Conservation (phyloP, 1,140 invertebrate genomes). For the Ericerus pela region DNA sequence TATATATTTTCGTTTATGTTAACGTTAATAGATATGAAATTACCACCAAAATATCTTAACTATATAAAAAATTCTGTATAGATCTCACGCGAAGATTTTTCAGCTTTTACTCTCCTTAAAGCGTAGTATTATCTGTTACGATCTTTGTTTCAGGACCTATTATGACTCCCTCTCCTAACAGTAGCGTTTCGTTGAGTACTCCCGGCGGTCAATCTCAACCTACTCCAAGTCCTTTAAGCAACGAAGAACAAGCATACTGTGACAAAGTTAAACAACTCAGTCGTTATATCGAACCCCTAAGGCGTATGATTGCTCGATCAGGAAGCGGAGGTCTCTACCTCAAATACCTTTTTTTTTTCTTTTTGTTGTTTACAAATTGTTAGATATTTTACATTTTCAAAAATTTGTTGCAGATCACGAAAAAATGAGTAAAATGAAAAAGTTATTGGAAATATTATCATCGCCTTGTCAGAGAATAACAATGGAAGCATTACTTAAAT, state of each 20-base stretch:
- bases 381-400: too few species aligned
- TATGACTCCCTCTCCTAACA: conserved; percentile 60
- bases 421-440: conserved; percentile 81
- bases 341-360: too few species aligned
- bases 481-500: conserved; percentile 76
- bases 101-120: too few species aligned
- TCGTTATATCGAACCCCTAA: conserved; percentile 82
- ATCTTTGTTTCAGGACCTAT: conserved; percentile 23
- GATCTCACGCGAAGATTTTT: too few species aligned
- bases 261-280: conserved; percentile 82
- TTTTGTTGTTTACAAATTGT: too few species aligned
- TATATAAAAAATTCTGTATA: too few species aligned
- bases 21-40: too few species aligned
- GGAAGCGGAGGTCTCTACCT: conserved; percentile 66
- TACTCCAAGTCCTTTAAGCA: conserved; percentile 47
- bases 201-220: conserved; percentile 45
- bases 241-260: conserved; percentile 75
- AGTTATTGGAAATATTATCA: conserved; percentile 73
- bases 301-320: conserved; percentile 69
- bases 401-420: conserved; percentile 50
- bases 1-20: too few species aligned
- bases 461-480: conserved; percentile 76
- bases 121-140: too few species aligned
- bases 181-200: conserved; percentile 56
- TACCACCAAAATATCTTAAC: too few species aligned